These are phyloP conservation scores for Peromyscus eremicus DNA, from an alignment of 2,797 vertebrate genomes.

Conservation along the genomic window DNA sequence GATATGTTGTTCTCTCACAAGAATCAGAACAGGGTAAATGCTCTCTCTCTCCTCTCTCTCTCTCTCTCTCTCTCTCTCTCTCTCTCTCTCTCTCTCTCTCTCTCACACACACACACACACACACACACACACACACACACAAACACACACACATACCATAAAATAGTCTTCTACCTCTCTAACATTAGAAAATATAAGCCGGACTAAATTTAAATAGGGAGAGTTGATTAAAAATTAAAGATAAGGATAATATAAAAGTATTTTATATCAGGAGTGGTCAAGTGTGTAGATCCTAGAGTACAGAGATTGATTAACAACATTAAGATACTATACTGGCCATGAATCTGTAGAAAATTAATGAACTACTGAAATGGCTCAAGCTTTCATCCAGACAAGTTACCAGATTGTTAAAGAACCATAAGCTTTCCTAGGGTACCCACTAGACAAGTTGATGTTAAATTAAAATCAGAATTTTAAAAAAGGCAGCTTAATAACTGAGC, in stretches of 20 bases:
- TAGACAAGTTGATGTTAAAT: background rate
- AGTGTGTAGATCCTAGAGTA: background rate
- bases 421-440: background rate
- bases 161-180: background rate
- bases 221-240: conserved; percentile 18
- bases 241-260: background rate
- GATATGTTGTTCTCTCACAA: background rate
- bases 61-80: too few relatives aligned
- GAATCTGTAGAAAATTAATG: conserved; percentile 13
- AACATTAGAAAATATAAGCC: background rate
- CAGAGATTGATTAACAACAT: background rate
- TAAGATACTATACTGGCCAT: background rate
- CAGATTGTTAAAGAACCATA: background rate
- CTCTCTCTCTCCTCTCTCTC: too few relatives aligned
- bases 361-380: background rate
- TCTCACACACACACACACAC: background rate
- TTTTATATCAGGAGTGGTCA: background rate
- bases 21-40: background rate
- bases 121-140: background rate
- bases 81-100: too few relatives aligned
- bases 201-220: background rate
- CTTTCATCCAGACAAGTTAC: background rate
- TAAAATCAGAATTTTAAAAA: background rate
- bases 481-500: background rate
- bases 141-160: background rate